Evolutionary conservation across 2,113 vertebrate species (phyloP).

Genomic region (Pitta sordida): DNA sequence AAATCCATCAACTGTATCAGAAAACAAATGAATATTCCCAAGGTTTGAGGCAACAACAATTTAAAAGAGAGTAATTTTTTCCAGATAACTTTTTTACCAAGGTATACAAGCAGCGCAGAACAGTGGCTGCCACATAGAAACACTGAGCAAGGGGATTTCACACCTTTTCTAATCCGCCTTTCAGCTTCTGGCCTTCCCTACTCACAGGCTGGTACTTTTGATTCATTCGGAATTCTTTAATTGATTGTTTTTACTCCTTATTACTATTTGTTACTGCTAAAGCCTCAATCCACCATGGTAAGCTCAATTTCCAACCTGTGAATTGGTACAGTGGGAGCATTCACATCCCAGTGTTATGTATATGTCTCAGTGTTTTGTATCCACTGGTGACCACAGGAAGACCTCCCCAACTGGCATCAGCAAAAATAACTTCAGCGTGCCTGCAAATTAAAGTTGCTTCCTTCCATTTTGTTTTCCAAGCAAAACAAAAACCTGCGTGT

Average conservation of each 20-base stretch:
- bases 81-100: not conserved
- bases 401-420: not conserved
- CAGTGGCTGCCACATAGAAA: not conserved
- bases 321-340: not conserved
- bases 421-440: not conserved
- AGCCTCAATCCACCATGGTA: not conserved
- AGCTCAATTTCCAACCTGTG: not conserved
- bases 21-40: slow-evolving; percentile 7
- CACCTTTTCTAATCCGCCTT: not conserved
- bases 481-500: not conserved
- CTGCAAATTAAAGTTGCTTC: not conserved
- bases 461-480: not conserved
- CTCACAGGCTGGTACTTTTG: not conserved
- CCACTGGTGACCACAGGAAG: not conserved
- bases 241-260: slow-evolving; percentile 3
- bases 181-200: not conserved
- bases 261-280: not conserved
- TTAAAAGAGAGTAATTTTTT: slow-evolving; percentile 9
- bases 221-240: slow-evolving; percentile 18
- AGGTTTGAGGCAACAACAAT: slow-evolving; percentile 6
- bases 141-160: not conserved
- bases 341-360: not conserved
- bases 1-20: slow-evolving; percentile 9
- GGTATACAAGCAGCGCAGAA: not conserved
- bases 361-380: not conserved